Evolutionary conservation across 2,113 vertebrate genomes (phyloP).

Genomic region (Cricetomys ansorgei): DNA sequence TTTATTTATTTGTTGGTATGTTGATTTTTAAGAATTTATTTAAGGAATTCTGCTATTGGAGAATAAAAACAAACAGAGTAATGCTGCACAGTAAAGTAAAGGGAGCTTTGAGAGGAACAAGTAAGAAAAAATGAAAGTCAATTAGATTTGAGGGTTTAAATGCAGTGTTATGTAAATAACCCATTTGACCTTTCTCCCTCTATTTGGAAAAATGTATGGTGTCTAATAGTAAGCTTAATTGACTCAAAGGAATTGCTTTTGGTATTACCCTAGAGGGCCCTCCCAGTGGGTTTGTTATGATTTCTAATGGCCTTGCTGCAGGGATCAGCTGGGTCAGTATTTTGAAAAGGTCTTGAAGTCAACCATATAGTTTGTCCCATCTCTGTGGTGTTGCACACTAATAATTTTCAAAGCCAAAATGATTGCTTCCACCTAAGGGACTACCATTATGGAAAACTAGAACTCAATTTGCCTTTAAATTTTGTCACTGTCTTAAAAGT

Average conservation of each 20-base stretch:
- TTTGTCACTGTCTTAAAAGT: background rate
- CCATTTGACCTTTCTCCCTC: constrained; percentile 24
- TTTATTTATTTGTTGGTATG: constrained; percentile 85
- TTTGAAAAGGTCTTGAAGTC: constrained; percentile 29
- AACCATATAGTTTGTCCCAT: background rate
- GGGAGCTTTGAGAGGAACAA: constrained; percentile 68
- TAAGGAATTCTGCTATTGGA: constrained; percentile 66
- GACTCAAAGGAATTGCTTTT: constrained; percentile 28
- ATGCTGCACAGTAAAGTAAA: constrained; percentile 65
- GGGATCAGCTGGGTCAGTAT: background rate
- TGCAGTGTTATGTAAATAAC: constrained; percentile 39
- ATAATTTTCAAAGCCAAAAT: constrained; percentile 5
- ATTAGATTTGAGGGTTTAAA: constrained; percentile 59
- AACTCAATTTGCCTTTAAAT: constrained; percentile 20
- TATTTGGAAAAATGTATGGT: constrained; percentile 50
- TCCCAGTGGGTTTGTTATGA: constrained; percentile 32
- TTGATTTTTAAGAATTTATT: constrained; percentile 84
- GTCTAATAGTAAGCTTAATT: constrained; percentile 21
- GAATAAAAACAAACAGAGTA: constrained; percentile 76
- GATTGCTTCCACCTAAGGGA: background rate
- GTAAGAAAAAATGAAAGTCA: background rate
- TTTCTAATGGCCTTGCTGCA: constrained; percentile 7
- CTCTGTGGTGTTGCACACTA: background rate
- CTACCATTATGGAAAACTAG: background rate
- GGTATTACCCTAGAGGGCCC: constrained; percentile 8